These are phyloP conservation scores for Gephyroberyx darwinii DNA, from an alignment of 2,797 vertebrate genomes.

Conservation along the genomic window DNA sequence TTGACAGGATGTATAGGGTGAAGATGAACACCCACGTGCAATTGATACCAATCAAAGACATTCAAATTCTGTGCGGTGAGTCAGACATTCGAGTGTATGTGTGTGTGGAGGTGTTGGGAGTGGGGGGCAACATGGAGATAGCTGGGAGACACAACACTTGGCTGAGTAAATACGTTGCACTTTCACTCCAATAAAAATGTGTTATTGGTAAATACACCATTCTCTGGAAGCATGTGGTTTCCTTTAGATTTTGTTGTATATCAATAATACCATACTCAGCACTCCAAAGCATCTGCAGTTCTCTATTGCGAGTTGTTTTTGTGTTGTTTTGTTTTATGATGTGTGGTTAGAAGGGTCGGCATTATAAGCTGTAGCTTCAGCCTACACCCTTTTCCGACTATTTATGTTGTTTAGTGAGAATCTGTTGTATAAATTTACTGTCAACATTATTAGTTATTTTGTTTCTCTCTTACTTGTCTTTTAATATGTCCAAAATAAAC, in stretches of 20 bases:
- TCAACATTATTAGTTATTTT: too few species aligned
- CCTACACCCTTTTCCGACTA: too few species aligned
- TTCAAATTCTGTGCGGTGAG: constrained; percentile 42
- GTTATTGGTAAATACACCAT: constrained; percentile 33
- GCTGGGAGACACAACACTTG: constrained; percentile 23
- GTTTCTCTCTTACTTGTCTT: too few species aligned
- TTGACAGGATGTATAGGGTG: constrained; percentile 35
- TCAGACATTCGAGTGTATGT: constrained; percentile 26
- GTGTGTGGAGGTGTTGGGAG: not conserved
- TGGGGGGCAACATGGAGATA: constrained; percentile 14
- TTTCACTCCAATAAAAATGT: constrained; percentile 27
- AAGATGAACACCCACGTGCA: constrained; percentile 46
- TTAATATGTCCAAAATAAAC: too few species aligned
- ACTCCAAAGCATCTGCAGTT: not conserved
- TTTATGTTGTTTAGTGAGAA: too few species aligned
- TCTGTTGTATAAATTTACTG: too few species aligned
- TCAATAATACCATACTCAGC: not conserved
- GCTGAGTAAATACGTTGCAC: constrained; percentile 26
- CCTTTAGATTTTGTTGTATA: not conserved
- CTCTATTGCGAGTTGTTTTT: too few species aligned
- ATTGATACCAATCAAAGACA: constrained; percentile 56
- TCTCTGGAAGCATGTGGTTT: not conserved
- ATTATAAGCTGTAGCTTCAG: too few species aligned
- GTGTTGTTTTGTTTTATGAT: too few species aligned
- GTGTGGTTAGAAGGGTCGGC: too few species aligned